Conservation (phyloP, 2,888 invertebrate species). For the Neoascia interrupta region DNA sequence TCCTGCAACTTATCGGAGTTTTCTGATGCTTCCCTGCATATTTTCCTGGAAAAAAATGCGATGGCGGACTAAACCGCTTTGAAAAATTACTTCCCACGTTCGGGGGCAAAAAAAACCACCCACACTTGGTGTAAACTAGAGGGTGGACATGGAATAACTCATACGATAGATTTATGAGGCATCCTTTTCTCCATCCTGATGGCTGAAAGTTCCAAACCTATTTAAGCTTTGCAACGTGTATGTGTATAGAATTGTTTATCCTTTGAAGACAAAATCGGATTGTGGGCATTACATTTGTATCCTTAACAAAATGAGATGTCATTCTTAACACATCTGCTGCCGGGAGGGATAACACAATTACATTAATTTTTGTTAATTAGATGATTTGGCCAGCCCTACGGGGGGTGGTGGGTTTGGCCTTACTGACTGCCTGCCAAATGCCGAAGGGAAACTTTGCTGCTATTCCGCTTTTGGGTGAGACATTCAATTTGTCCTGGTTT, state of each 20-base stretch:
- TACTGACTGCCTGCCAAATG: no score
- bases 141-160: not conserved
- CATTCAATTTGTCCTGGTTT: no score
- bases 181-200: not conserved
- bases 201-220: slow-evolving; percentile 2
- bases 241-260: slow-evolving; percentile 7
- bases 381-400: slow-evolving; percentile 22
- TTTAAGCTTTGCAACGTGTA: slow-evolving; percentile 29
- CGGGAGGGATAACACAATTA: slow-evolving; percentile 22
- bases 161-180: not conserved
- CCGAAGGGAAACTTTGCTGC: no score
- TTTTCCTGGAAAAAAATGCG: no score
- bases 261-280: slow-evolving; percentile 25
- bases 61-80: no score
- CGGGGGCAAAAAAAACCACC: no score
- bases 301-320: not conserved
- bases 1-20: no score
- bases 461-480: no score
- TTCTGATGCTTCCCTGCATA: no score
- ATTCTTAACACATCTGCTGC: slow-evolving; percentile 30
- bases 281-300: slow-evolving; percentile 24
- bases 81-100: no score
- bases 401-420: no score
- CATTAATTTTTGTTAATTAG: slow-evolving; percentile 42
- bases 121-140: no score